phyloP scores from a whole-genome alignment of 1,140 invertebrate genomes.

The Oncopodura yosiiana region DNA sequence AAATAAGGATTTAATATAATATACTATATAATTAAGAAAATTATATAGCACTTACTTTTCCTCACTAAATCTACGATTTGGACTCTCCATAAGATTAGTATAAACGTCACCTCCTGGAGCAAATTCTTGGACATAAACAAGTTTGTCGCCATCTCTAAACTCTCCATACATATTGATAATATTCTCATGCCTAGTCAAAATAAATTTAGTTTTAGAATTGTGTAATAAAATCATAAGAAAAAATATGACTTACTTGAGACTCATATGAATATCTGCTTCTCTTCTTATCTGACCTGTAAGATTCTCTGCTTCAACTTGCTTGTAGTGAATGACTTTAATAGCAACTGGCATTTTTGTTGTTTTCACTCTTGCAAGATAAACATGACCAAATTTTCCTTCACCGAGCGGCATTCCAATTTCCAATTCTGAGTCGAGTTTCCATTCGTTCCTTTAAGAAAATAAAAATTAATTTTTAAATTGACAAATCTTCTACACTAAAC shows the following conservation, averaged over 20 bases:
- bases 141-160: slow-evolving; percentile 78
- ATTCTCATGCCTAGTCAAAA: slow-evolving; percentile 67
- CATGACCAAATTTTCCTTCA: slow-evolving; percentile 82
- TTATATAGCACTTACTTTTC: slow-evolving; percentile 30
- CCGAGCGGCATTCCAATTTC: slow-evolving; percentile 74
- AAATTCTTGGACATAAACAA: slow-evolving; percentile 88
- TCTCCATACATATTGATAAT: slow-evolving; percentile 79
- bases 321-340: slow-evolving; percentile 81
- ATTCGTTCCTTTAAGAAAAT: slow-evolving; percentile 52
- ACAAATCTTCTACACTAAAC: too few species aligned
- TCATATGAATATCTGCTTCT: slow-evolving; percentile 94
- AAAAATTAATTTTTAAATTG: too few species aligned
- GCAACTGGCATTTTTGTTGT: slow-evolving; percentile 75
- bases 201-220: slow-evolving; percentile 1
- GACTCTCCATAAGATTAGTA: slow-evolving; percentile 57
- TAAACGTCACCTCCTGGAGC: slow-evolving; percentile 86
- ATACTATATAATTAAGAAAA: background rate
- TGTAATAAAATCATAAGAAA: background rate
- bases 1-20: background rate
- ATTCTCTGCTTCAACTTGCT: slow-evolving; percentile 60
- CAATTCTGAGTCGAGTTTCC: slow-evolving; percentile 60
- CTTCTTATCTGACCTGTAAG: slow-evolving; percentile 74
- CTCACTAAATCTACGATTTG: slow-evolving; percentile 51
- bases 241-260: slow-evolving; percentile 58
- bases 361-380: slow-evolving; percentile 79